Base-by-base conservation (phyloP, 2,797 vertebrate genomes). In the Malurus splendens region DNA sequence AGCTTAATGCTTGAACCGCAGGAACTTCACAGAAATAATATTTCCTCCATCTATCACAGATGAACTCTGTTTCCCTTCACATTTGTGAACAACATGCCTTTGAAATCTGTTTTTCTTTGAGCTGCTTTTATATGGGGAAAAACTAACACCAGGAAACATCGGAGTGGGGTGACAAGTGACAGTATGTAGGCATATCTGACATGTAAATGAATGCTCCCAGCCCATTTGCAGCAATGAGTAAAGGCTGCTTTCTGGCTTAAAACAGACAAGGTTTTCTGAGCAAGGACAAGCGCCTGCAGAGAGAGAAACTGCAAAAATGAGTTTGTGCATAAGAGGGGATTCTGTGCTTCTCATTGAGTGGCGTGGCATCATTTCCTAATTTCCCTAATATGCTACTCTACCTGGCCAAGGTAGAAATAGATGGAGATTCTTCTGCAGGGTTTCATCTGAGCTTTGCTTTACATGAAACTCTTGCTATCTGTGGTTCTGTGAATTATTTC, bases 151-250 rank as follows among this genome's bases (percentile, higher is more conserved):
- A 68, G 65, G 86, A 86, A 94, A 87, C 82, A 80, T 7, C 3
- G 24, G 41, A 90, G 67, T 32, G 64, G 71, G 89, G 87, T 93
- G 83, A 93, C 80, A 90, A 84, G 67, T 95, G 90, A 94, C 92
- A 93, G 82, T 12, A 92, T 55, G 92, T 87, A 80, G 90, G 94
- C 90, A 90, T 77, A 82, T 64, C 74, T 95, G 85, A 92, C 85
- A 82, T 44, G 74, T 45, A 83, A 89, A 87, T 86, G 56, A 93
- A 62, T 38, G 68, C 76, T 93, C 95, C 82, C 48, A 72, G 90
- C 81, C 67, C 87, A 32, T 90, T 94, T 90, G 30, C 82, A 91
- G 89, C 81, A 72, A 54, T 42, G 71, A 93, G 64, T 82, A 90
- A 90, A 91, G 74, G 30, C 51, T 86, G 45, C 38, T 87, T 89